Evolutionary conservation across 2,113 vertebrate genomes (phyloP).

Genomic region (Aptenodytes patagonicus): DNA sequence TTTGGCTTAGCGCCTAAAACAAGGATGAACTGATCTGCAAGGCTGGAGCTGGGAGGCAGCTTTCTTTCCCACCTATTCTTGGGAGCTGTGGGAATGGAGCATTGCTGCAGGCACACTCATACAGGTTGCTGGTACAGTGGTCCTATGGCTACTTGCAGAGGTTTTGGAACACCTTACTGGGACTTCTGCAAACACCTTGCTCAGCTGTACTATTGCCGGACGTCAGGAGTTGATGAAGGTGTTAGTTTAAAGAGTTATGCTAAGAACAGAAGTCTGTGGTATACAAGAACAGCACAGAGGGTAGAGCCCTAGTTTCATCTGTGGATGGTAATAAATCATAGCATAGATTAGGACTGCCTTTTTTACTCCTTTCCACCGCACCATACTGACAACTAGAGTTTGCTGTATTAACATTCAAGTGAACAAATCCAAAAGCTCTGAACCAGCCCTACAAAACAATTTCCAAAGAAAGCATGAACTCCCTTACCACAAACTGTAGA

Average conservation of each 20-base stretch:
- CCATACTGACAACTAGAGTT: slow-evolving; percentile 58
- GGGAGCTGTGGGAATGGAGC: not conserved
- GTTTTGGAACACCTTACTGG: not conserved
- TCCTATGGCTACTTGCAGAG: not conserved
- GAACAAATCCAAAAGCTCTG: not conserved
- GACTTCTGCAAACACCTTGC: not conserved
- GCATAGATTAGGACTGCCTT: not conserved
- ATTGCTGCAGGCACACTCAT: not conserved
- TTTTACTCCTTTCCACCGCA: slow-evolving; percentile 32
- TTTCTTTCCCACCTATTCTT: not conserved
- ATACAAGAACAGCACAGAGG: not conserved
- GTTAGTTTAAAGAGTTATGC: not conserved
- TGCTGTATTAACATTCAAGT: slow-evolving; percentile 20
- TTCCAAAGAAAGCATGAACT: slow-evolving; percentile 1
- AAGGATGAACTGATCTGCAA: not conserved
- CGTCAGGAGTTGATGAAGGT: not conserved
- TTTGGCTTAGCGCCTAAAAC: not conserved
- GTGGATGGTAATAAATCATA: not conserved
- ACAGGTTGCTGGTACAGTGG: not conserved
- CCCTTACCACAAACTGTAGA: not conserved
- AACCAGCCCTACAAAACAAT: not conserved
- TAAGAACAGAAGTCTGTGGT: not conserved
- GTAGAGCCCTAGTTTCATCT: not conserved
- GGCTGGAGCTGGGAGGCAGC: not conserved
- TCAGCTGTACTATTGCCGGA: not conserved